These are phyloP conservation scores for Thymelicus sylvestris DNA, from an alignment of 2,888 invertebrate genomes.

Conservation along the genomic window DNA sequence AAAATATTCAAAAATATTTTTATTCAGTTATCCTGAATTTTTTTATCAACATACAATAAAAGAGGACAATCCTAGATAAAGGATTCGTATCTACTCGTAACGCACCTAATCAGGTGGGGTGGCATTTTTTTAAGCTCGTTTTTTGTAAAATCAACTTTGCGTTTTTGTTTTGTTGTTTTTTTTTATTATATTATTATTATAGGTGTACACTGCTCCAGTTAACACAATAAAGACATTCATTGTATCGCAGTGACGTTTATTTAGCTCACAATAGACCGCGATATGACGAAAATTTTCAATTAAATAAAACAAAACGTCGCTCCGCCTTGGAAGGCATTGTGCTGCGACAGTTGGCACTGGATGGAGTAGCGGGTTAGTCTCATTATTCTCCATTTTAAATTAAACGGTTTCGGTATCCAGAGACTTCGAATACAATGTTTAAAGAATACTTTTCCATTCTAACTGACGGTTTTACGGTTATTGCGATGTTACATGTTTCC, in stretches of 20 bases:
- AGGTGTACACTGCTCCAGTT: not conserved
- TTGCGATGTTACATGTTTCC: too few species aligned
- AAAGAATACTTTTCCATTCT: not conserved
- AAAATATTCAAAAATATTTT: too few species aligned
- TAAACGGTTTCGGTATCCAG: conserved; percentile 8
- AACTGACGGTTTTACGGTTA: too few species aligned
- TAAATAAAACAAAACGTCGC: conserved; percentile 73
- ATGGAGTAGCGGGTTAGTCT: conserved; percentile 52
- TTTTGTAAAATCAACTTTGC: too few species aligned
- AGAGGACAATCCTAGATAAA: too few species aligned
- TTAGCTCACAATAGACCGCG: conserved; percentile 62
- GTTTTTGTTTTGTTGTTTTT: too few species aligned
- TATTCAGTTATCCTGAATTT: too few species aligned
- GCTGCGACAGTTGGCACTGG: conserved; percentile 55
- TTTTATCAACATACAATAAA: too few species aligned
- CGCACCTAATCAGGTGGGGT: too few species aligned
- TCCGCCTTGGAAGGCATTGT: conserved; percentile 59
- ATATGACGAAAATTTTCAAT: conserved; percentile 79
- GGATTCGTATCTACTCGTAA: too few species aligned
- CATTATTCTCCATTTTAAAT: conserved; percentile 45
- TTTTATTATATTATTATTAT: too few species aligned
- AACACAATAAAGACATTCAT: conserved; percentile 7
- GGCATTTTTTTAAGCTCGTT: too few species aligned
- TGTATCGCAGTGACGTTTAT: conserved; percentile 47
- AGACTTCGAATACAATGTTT: not conserved